Evolutionary conservation across 2,888 invertebrate species (phyloP).

Genomic region (Stenolophus ochropezus): DNA sequence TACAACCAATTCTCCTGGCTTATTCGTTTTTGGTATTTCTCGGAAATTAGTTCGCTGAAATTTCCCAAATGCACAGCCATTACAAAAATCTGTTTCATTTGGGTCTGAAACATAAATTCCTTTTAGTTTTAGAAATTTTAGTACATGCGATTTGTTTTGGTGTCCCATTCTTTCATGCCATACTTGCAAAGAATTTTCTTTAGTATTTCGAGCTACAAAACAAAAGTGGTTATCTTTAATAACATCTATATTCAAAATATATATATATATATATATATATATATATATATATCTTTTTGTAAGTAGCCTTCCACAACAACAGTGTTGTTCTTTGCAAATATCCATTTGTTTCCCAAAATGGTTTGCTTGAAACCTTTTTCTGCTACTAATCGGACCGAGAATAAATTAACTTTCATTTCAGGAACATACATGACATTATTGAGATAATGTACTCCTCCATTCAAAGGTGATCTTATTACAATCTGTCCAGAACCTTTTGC

Average conservation of each 20-base stretch:
- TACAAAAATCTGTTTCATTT: slow-evolving; percentile 39
- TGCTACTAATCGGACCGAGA: slow-evolving; percentile 52
- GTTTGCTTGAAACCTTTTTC: slow-evolving; percentile 59
- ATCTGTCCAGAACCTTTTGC: slow-evolving; percentile 51
- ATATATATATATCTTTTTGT: neutral
- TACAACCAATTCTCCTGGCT: slow-evolving; percentile 45
- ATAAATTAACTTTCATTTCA: slow-evolving; percentile 58
- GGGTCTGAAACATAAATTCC: neutral
- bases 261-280: too few relatives aligned
- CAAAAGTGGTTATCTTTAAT: neutral
- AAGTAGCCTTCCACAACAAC: slow-evolving; percentile 2
- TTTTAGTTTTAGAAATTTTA: neutral
- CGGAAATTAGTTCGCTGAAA: slow-evolving; percentile 58
- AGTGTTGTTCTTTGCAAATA: neutral
- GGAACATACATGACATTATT: slow-evolving; percentile 58
- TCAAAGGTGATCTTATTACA: slow-evolving; percentile 45
- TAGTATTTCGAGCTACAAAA: neutral
- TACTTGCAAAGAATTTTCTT: slow-evolving; percentile 9
- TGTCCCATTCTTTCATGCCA: neutral
- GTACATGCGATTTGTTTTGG: neutral
- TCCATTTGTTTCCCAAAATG: neutral
- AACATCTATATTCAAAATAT: neutral
- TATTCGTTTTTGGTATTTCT: slow-evolving; percentile 45
- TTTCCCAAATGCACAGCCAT: slow-evolving; percentile 59
- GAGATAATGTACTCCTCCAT: slow-evolving; percentile 54